phyloP scores from a whole-genome alignment of 2,797 vertebrate species.

The Eulemur coronatus region DNA sequence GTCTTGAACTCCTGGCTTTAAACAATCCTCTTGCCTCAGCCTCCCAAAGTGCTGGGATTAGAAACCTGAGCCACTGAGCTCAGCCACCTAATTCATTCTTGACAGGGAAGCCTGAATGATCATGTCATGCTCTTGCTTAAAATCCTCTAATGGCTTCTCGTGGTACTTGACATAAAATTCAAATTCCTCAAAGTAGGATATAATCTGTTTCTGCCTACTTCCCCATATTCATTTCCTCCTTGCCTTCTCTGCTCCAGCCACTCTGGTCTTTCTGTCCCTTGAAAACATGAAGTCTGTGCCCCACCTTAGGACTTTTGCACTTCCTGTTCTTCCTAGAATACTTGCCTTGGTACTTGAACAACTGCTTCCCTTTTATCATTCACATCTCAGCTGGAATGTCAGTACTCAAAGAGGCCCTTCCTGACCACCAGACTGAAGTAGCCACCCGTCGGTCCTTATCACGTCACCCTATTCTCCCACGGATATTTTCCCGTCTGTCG shows the following conservation, averaged over 20 bases:
- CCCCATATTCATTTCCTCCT: background rate
- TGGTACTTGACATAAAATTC: background rate
- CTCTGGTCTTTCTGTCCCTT: background rate
- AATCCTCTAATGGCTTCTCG: background rate
- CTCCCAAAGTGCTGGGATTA: too few relatives aligned
- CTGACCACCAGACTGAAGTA: background rate
- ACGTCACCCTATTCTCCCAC: background rate
- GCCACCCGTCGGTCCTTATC: background rate
- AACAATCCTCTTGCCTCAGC: too few relatives aligned
- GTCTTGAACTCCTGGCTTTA: too few relatives aligned
- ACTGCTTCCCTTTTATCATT: background rate
- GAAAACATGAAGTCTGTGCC: background rate
- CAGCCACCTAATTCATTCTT: too few relatives aligned
- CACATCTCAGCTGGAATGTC: background rate
- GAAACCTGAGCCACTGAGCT: too few relatives aligned
- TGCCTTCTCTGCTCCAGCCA: background rate
- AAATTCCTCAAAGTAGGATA: background rate
- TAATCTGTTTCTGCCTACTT: background rate
- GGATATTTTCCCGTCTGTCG: background rate
- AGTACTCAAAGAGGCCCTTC: background rate
- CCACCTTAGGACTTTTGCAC: background rate
- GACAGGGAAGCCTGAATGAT: background rate
- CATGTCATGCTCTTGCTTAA: background rate
- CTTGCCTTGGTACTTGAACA: background rate
- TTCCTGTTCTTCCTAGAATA: background rate